Evolutionary conservation across 2,888 invertebrate genomes (phyloP).

Genomic region (Zygogramma bicolorata): DNA sequence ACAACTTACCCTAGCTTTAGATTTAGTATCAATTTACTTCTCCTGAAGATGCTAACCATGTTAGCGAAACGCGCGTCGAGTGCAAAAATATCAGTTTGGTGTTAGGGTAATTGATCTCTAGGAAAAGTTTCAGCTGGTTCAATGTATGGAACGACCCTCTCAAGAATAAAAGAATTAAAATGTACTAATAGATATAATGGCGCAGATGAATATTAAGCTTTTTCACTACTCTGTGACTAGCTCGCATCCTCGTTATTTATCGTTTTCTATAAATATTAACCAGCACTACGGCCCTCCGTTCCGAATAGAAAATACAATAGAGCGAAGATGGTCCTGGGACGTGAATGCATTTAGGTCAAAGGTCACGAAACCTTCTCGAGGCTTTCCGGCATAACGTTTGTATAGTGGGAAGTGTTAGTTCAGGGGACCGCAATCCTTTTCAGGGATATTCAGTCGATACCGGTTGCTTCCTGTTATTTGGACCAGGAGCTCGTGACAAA

Average conservation of each 20-base stretch:
- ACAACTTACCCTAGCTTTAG: too few relatives aligned
- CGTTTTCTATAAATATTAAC: slow-evolving; percentile 22
- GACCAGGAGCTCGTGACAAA: too few relatives aligned
- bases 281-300: background rate
- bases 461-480: background rate
- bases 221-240: background rate
- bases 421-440: background rate
- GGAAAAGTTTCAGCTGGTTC: too few relatives aligned
- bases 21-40: too few relatives aligned
- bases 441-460: background rate
- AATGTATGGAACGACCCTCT: too few relatives aligned
- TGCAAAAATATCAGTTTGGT: too few relatives aligned
- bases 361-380: slow-evolving; percentile 30
- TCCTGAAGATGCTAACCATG: too few relatives aligned
- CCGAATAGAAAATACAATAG: slow-evolving; percentile 4
- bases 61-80: too few relatives aligned
- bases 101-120: too few relatives aligned
- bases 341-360: slow-evolving; percentile 38
- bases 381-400: background rate
- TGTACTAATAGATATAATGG: slow-evolving; percentile 70
- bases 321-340: slow-evolving; percentile 27
- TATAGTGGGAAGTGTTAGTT: background rate
- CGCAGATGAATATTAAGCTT: background rate
- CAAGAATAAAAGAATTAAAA: too few relatives aligned
- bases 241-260: slow-evolving; percentile 4